These are phyloP conservation scores for Altica lythri DNA, from an alignment of 2,888 invertebrate species.

Conservation along the genomic window DNA sequence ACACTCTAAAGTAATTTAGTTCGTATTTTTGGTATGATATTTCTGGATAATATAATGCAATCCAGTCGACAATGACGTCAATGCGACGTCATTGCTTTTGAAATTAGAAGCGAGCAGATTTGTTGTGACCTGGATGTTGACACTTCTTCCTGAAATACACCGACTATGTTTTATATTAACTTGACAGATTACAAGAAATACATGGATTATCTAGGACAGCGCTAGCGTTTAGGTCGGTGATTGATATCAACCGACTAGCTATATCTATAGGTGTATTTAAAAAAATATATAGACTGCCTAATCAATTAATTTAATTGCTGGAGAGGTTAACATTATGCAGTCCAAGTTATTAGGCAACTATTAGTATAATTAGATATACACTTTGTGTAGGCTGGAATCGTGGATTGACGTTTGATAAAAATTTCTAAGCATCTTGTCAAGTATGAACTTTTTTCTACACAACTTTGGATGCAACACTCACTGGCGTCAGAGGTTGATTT, in stretches of 20 bases:
- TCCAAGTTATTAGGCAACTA: too few relatives aligned
- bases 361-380: too few relatives aligned
- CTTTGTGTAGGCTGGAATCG: too few relatives aligned
- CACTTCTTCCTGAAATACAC: conserved; percentile 21
- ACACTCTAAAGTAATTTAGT: conserved; percentile 19
- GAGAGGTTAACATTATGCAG: conserved; percentile 7
- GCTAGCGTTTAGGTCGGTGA: conserved; percentile 1
- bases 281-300: background rate
- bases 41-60: conserved; percentile 30
- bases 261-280: conserved; percentile 3
- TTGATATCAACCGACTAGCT: conserved; percentile 15
- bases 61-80: conserved; percentile 30
- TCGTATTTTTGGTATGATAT: conserved; percentile 30
- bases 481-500: too few relatives aligned
- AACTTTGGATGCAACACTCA: too few relatives aligned
- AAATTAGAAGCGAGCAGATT: conserved; percentile 21
- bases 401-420: too few relatives aligned
- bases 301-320: background rate
- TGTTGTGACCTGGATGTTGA: conserved; percentile 29
- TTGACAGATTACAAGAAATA: conserved; percentile 18
- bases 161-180: conserved; percentile 10
- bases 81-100: conserved; percentile 30
- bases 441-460: too few relatives aligned
- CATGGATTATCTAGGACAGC: conserved; percentile 10
- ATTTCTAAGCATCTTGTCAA: too few relatives aligned